phyloP scores from a whole-genome alignment of 37 sponge, comb jelly and placozoan species.

The Halichondria panicea region DNA sequence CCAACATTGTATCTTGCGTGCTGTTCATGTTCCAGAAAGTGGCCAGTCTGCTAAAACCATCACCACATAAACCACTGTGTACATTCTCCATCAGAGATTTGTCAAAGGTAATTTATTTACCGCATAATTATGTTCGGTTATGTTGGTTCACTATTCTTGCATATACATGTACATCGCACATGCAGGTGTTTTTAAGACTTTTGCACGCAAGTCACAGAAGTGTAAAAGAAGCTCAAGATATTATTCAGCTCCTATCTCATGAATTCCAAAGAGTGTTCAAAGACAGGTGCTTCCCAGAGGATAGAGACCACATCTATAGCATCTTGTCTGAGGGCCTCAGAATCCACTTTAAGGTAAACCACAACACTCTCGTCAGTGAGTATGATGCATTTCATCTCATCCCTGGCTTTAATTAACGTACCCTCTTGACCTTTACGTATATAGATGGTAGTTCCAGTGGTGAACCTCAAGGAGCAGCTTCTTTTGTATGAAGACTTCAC shows the following conservation, averaged over 20 bases:
- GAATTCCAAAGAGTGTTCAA: constrained; percentile 58
- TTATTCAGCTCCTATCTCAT: constrained; percentile 49
- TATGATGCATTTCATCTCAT: neutral
- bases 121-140: neutral
- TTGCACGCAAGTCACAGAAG: constrained; percentile 18
- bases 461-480: constrained; percentile 19
- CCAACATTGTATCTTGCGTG: constrained; percentile 22
- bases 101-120: constrained; percentile 33
- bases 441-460: constrained; percentile 1
- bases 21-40: constrained; percentile 32
- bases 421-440: no score
- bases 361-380: neutral
- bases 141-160: no score
- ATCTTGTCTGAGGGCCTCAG: constrained; percentile 51
- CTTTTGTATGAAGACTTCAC: constrained; percentile 4
- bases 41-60: constrained; percentile 27
- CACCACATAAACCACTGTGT: constrained; percentile 62
- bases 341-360: constrained; percentile 53
- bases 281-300: constrained; percentile 42
- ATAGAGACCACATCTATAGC: constrained; percentile 43
- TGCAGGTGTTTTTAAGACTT: constrained; percentile 55
- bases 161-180: neutral
- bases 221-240: constrained; percentile 21
- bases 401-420: neutral
- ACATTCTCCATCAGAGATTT: constrained; percentile 64